phyloP scores from a whole-genome alignment of 30 jellyfish, hydroid and myxozoan genomes.

The Chironex yamaguchii region DNA sequence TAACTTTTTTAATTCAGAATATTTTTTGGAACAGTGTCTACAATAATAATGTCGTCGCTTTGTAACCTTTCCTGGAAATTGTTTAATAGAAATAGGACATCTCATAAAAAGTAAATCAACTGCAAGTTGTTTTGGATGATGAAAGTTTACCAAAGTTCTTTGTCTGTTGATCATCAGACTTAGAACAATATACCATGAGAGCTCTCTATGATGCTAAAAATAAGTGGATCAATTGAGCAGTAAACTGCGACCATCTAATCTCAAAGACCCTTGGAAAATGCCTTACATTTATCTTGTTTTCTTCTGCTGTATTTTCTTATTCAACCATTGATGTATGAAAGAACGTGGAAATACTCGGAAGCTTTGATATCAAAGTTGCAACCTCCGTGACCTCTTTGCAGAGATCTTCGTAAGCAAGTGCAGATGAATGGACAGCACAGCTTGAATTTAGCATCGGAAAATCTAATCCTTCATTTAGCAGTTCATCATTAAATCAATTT shows the following conservation, averaged over 20 bases:
- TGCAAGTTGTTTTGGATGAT: slow-evolving; percentile 3
- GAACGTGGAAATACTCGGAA: background rate
- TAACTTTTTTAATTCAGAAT: background rate
- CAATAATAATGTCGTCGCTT: slow-evolving; percentile 3
- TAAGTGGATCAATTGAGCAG: slow-evolving; percentile 6
- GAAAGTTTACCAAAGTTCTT: slow-evolving; percentile 14
- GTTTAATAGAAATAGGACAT: slow-evolving; percentile 1
- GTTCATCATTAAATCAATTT: slow-evolving; percentile 34
- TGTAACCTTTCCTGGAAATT: slow-evolving; percentile 16
- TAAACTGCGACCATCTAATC: slow-evolving; percentile 21
- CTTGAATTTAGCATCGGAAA: slow-evolving; percentile 37
- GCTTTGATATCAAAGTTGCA: background rate
- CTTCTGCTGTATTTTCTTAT: too few relatives aligned
- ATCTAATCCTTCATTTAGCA: background rate
- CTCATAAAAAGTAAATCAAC: slow-evolving; percentile 12
- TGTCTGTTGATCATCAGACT: slow-evolving; percentile 4
- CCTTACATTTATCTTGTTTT: too few relatives aligned
- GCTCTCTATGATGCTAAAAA: slow-evolving; percentile 26
- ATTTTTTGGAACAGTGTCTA: slow-evolving; percentile 11
- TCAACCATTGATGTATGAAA: background rate
- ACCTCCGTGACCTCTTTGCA: slow-evolving; percentile 15
- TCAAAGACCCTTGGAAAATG: slow-evolving; percentile 16
- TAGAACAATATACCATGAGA: background rate
- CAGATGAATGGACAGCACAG: slow-evolving; percentile 47
- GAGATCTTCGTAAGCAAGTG: slow-evolving; percentile 21